Evolutionary conservation across 2,113 vertebrate species (phyloP), one percentile per base, ranked within the genome.

Genomic region (Urocolius indicus): DNA sequence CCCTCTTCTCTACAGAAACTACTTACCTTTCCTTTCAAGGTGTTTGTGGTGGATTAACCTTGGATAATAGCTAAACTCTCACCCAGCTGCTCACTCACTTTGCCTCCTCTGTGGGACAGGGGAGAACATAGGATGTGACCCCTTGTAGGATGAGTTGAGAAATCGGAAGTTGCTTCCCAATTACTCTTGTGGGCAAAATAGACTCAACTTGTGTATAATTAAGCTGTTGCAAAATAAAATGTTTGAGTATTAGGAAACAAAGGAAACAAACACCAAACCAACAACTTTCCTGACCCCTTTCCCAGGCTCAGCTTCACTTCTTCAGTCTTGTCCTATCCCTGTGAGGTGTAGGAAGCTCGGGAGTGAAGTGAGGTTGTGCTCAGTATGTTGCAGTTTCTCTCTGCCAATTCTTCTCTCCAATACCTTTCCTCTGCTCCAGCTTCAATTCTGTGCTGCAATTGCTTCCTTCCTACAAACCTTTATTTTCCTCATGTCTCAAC

Each of bases 311-410:
- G 6, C 41, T 69, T 62, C 38, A 17, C 9, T 48, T 27, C 24
- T 57, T 65, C 36, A n/a, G 10, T 57, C 43, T 20, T 18, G 15
- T 32, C 26, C 49, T 72, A 45, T 57, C 18, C 16, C 27, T 57
- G 15, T 8, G 18, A 0, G 0, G 5, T 0, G 0, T 18, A 72
- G 21, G 12, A 20, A 7, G 14, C 24, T 30, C 24, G 21, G 34
- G 8, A 26, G 10, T 7, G 13, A 49, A 32, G 36, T 12, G 24
- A 5, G 24, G 10, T 23, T 51, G 27, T 24, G 38, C 32, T 27
- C 30, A 36, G 26, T 65, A 65, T 1, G 1, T 13, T 34, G n/a
- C 38, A 67, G 13, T n/a, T 73, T 67, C 32, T 52, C 12, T 41
- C 24, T 52, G 23, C 13, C 29, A 41, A 0, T 46, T 16, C 19